Conservation (phyloP, 2,888 invertebrate genomes). For the Atethmia centrago region DNA sequence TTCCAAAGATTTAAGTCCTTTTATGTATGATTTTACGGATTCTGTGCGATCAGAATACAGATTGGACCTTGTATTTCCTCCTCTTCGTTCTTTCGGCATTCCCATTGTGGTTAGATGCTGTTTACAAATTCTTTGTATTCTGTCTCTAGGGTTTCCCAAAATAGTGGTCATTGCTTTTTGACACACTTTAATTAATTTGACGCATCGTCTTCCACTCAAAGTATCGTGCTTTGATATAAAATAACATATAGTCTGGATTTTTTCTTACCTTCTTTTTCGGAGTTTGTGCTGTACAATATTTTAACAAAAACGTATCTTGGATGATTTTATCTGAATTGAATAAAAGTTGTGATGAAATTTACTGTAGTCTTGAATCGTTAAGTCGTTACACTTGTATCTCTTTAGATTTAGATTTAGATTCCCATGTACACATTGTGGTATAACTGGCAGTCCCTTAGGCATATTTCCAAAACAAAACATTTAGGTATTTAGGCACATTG, state of each 20-base stretch:
- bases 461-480: constrained; percentile 16
- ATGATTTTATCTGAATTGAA: constrained; percentile 27
- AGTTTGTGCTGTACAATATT: constrained; percentile 36
- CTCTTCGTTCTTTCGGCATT: constrained; percentile 54
- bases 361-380: constrained; percentile 29
- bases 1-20: neutral
- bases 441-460: constrained; percentile 24
- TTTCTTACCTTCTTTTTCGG: constrained; percentile 41
- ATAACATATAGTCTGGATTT: constrained; percentile 54
- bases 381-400: constrained; percentile 30
- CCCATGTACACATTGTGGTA: constrained; percentile 28
- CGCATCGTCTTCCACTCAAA: constrained; percentile 1
- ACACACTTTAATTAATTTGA: constrained; percentile 43
- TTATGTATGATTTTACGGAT: constrained; percentile 19
- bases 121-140: constrained; percentile 61
- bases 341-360: constrained; percentile 28
- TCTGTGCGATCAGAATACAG: constrained; percentile 8
- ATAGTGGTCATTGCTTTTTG: constrained; percentile 51
- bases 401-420: constrained; percentile 33
- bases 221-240: constrained; percentile 51
- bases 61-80: constrained; percentile 31
- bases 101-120: constrained; percentile 50
- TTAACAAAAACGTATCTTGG: constrained; percentile 34
- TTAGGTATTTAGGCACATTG: neutral
- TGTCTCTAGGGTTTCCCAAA: constrained; percentile 53